Evolutionary conservation across 2,888 invertebrate genomes (phyloP), one percentile per base, ranked within the genome.

Genomic region (Rutpela maculata): DNA sequence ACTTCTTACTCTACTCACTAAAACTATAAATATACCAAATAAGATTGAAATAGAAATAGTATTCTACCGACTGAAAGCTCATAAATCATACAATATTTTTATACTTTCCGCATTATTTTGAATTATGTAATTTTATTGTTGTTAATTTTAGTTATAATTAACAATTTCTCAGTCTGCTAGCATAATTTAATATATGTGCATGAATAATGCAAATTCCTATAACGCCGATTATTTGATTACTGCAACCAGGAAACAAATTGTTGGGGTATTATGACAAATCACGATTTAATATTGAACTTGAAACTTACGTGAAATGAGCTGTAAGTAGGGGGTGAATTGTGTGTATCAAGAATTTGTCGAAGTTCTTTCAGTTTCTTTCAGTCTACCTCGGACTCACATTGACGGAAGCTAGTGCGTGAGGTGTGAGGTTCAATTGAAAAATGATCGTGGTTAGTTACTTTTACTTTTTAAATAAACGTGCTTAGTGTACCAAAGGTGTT

Each of bases 201-300:
- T 50, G 50, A n/a, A 50, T n/a, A 50, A 50, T 50, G 50, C n/a
- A 50, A 62, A 31, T n/a, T 17, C 11, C 9, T 10, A 35, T 17
- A 63, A 9, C 31, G 2, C 31, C 7, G 35, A 17, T 50, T 10
- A 19, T 18, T 50, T 55, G 19, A 50, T 55, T 19, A 56, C 11
- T 26, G 55, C 31, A n/a, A 59, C 18, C n/a, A 50, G 43, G 50
- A 55, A 69, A 69, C 26, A 38, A 59, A 68, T 26, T 67, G 0
- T 0, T 31, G 1, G n/a, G 11, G 31, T 35, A 31, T 69, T 12
- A 43, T 59, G 18, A 18, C 59, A 56, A 57, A 18, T 67, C 18
- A 59, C 19, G 31, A 56, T 26, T 69, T 19, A 15, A 26, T 59
- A 35, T 69, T 69, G 69, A 69, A 69, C 69, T 69, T 69, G 69